Base-by-base conservation (phyloP, 2,888 invertebrate species). In the Lymantria dispar region DNA sequence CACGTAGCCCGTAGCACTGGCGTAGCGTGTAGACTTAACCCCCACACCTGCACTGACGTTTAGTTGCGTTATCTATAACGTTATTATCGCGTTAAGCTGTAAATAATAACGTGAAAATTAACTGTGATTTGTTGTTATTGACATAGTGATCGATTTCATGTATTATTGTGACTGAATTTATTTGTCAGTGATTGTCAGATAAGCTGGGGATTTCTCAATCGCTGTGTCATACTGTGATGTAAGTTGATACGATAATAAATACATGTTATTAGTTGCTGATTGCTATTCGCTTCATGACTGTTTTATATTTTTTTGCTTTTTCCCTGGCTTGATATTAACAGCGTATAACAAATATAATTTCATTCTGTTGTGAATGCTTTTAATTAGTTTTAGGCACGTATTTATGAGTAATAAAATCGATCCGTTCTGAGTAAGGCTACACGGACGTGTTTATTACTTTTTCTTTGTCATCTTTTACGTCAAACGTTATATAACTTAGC, bases 11-110 rank as follows among this genome's bases (percentile, higher is more conserved):
- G 68, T 70, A 74, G 69, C 69, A 47, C 56, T 55, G 52, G 48
- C 69, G 72, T 74, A 75, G 68, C 73, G 58, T 64, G 69, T 75
- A 71, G 69, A 45, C 68, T 56, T 59, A 68, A 70, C 62, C 64
- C n/a, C 62, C 56, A 60, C 62, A 66, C 73, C 77, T 80, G 85
- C 85, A 86, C 80, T 86, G 82, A 81, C 85, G 82, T 76, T 65
- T 61, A 47, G 57, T 62, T 54, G 55, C 53, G 58, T 56, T 58
- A 51, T 50, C 48, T 50, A 55, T 60, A 65, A 56, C 54, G 50
- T 50, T 48, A 55, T 57, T 60, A 49, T 45, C 52, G 43, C 45
- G 52, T 61, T 22, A 52, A 54, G 47, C 10, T 22, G 22, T 22
- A 22, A 22, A 22, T 56, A 53, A 56, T 50, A 48, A 29, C 60